phyloP scores from a whole-genome alignment of 2,888 invertebrate species.

The Patella caerulea region DNA sequence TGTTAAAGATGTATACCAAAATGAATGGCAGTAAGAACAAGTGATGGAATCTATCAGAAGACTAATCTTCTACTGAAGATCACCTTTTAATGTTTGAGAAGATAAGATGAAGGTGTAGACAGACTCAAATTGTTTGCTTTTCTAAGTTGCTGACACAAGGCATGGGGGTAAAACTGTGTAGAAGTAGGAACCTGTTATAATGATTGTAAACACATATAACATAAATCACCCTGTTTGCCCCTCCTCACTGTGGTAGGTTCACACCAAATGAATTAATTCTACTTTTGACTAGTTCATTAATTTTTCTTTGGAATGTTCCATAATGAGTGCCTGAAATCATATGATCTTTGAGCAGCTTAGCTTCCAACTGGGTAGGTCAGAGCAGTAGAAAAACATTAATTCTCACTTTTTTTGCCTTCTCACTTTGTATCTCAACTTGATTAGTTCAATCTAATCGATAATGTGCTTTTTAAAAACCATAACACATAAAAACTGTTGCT shows the following conservation, averaged over 20 bases:
- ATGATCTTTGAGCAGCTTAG: not conserved
- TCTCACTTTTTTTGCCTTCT: not conserved
- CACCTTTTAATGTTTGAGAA: too few relatives aligned
- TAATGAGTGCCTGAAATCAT: not conserved
- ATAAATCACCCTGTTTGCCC: constrained; percentile 8
- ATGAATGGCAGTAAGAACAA: too few relatives aligned
- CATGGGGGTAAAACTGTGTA: too few relatives aligned
- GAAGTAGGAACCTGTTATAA: not conserved
- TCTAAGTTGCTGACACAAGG: too few relatives aligned
- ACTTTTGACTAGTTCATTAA: constrained; percentile 11
- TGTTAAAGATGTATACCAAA: too few relatives aligned
- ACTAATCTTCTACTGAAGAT: too few relatives aligned
- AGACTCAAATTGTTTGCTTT: too few relatives aligned
- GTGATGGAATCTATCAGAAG: too few relatives aligned
- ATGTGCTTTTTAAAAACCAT: not conserved
- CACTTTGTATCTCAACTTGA: constrained; percentile 5
- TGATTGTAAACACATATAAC: constrained; percentile 4
- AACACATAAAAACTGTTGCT: not conserved
- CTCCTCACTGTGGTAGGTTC: constrained; percentile 7
- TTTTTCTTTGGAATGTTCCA: constrained; percentile 1
- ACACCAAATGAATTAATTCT: constrained; percentile 8
- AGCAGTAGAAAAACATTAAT: constrained; percentile 9
- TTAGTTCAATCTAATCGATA: constrained; percentile 13
- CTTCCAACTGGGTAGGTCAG: constrained; percentile 3
- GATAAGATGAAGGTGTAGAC: too few relatives aligned